Percentiles rank a stretch among this genome's conserved stretches.
Evolutionary conservation across 2,113 vertebrate genomes (phyloP).

Genomic region (Saccopteryx leptura): DNA sequence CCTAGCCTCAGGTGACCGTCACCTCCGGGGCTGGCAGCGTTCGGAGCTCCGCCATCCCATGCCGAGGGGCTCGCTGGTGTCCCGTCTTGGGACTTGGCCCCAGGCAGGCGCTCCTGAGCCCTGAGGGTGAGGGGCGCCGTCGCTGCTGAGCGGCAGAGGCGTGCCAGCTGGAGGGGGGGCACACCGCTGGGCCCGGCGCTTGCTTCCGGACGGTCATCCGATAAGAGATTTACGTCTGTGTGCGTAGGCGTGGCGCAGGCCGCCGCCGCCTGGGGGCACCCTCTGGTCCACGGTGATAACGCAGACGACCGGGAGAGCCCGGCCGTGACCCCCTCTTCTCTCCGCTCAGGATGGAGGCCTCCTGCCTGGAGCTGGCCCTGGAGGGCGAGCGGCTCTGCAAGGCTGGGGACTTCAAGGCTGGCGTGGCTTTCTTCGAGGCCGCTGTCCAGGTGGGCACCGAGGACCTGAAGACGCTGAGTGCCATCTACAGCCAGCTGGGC

Average conservation of each 20-base stretch:
- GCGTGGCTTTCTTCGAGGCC: constrained; percentile 96
- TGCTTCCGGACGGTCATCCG: fast-evolving
- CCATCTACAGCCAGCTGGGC: constrained; percentile 99
- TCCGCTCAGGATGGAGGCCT: constrained; percentile 96
- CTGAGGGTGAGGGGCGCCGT: no score
- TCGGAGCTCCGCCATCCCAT: fast-evolving
- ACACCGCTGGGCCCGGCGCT: fast-evolving
- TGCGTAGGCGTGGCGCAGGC: fast-evolving
- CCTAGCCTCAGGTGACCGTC: not conserved
- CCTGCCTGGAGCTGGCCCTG: constrained; percentile 96
- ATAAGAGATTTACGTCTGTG: fast-evolving
- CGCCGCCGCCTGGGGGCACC: fast-evolving
- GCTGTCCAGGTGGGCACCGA: constrained; percentile 98
- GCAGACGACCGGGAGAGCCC: fast-evolving
- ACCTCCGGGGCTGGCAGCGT: fast-evolving
- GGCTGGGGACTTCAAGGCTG: constrained; percentile 96
- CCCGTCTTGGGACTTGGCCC: fast-evolving
- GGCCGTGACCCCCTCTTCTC: fast-evolving
- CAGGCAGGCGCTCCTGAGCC: fast-evolving
- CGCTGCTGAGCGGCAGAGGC: fast-evolving
- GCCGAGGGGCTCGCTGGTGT: fast-evolving
- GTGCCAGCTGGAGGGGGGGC: fast-evolving
- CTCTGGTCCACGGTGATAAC: fast-evolving
- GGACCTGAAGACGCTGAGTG: constrained; percentile 98
- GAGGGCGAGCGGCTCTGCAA: constrained; percentile 98